A percentile compares a stretch with the other conserved stretches of the same genome.
These are phyloP conservation scores for Athene noctua DNA, from an alignment of 2,113 vertebrate genomes.

Conservation along the genomic window DNA sequence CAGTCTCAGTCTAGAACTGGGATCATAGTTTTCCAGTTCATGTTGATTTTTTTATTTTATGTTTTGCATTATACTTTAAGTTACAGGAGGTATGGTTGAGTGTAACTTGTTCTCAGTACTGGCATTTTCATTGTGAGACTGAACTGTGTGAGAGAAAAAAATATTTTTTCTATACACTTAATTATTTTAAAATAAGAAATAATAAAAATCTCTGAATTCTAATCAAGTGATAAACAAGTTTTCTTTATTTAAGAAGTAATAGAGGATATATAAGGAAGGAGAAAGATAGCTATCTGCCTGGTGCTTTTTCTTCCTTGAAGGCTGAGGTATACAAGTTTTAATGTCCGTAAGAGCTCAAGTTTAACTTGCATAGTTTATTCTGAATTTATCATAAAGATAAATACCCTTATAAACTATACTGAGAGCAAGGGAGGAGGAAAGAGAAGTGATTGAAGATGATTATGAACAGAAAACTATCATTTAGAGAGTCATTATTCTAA, in stretches of 20 bases:
- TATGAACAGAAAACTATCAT: background rate
- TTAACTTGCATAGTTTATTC: background rate
- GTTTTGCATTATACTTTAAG: background rate
- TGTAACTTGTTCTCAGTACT: background rate
- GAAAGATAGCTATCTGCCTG: background rate
- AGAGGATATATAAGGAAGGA: background rate
- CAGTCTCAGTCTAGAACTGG: background rate
- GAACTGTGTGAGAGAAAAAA: background rate
- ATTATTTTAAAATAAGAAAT: background rate
- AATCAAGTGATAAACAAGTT: background rate
- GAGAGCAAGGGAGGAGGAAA: background rate
- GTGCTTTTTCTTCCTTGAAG: background rate
- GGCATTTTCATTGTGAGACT: background rate
- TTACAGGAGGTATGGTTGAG: background rate
- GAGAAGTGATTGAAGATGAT: background rate
- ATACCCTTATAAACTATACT: background rate
- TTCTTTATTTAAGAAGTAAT: background rate
- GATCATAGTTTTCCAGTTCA: background rate
- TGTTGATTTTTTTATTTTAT: background rate
- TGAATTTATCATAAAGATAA: background rate
- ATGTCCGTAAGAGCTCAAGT: background rate
- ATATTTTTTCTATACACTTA: background rate
- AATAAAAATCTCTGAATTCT: background rate
- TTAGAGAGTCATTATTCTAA: slow-evolving; percentile 3
- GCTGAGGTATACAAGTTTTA: background rate